phyloP scores from a whole-genome alignment of 92 coral and sea anemone genomes.

The Parazoanthus darwini region DNA sequence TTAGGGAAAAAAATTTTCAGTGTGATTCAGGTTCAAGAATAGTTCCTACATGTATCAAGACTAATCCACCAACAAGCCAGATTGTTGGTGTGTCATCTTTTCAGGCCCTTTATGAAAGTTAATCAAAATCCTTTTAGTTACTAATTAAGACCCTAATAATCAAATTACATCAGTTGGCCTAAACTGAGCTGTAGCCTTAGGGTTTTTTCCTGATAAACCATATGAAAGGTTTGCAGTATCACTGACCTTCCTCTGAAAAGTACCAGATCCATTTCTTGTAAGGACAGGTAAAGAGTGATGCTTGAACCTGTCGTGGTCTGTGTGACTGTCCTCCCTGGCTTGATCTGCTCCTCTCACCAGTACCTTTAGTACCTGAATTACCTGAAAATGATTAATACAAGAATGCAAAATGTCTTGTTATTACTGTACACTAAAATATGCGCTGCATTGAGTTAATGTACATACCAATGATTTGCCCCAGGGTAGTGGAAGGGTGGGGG shows the following conservation, averaged over 20 bases:
- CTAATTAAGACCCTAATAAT: too few relatives aligned
- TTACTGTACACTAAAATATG: too few relatives aligned
- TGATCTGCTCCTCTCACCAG: constrained; percentile 21
- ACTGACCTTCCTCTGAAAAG: constrained; percentile 85
- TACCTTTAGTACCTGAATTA: neutral
- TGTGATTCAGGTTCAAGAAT: neutral
- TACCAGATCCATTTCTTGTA: constrained; percentile 87
- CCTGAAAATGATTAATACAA: neutral
- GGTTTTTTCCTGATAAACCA: neutral
- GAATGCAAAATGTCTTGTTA: too few relatives aligned
- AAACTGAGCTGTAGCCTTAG: too few relatives aligned
- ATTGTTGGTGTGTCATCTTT: neutral
- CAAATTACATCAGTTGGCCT: too few relatives aligned
- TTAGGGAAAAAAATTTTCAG: neutral
- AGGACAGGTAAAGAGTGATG: constrained; percentile 69
- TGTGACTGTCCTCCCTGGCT: constrained; percentile 47
- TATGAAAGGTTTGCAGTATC: neutral
- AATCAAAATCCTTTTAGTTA: neutral
- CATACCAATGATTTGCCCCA: too few relatives aligned
- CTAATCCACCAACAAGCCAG: neutral
- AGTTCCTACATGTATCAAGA: neutral
- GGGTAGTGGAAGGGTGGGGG: too few relatives aligned
- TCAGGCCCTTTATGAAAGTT: neutral
- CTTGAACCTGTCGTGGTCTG: constrained; percentile 60
- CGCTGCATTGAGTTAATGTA: too few relatives aligned